phyloP scores from a whole-genome alignment of 2,888 invertebrate species.

The Papilio demoleus region DNA sequence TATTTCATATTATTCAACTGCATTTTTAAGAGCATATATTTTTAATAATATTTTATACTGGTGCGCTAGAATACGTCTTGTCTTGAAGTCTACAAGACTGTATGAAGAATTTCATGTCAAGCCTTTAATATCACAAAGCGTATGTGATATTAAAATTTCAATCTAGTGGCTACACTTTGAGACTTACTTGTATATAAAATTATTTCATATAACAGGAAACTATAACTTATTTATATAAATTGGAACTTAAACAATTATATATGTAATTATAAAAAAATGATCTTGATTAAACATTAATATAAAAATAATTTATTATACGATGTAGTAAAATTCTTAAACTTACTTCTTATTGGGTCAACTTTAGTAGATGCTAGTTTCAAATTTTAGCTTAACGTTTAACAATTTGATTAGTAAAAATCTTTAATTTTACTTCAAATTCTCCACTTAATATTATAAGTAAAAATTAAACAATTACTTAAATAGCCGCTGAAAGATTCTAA shows the following conservation, averaged over 20 bases:
- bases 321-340: too few relatives aligned
- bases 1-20: not conserved
- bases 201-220: too few relatives aligned
- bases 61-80: not conserved
- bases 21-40: not conserved
- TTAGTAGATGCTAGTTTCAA: too few relatives aligned
- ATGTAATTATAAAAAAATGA: too few relatives aligned
- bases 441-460: not conserved
- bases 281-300: too few relatives aligned
- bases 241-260: too few relatives aligned
- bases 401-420: too few relatives aligned
- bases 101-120: not conserved
- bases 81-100: slow-evolving; percentile 2
- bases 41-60: slow-evolving; percentile 13
- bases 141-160: not conserved
- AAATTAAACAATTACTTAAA: not conserved
- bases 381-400: too few relatives aligned
- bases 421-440: too few relatives aligned
- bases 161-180: not conserved
- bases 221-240: too few relatives aligned
- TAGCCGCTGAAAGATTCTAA: not conserved
- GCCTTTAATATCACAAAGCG: slow-evolving; percentile 1
- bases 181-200: not conserved
- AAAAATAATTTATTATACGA: too few relatives aligned
- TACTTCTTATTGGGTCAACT: too few relatives aligned